Evolutionary conservation across 2,888 invertebrate genomes (phyloP).

Genomic region (Sarcophaga subvicina): DNA sequence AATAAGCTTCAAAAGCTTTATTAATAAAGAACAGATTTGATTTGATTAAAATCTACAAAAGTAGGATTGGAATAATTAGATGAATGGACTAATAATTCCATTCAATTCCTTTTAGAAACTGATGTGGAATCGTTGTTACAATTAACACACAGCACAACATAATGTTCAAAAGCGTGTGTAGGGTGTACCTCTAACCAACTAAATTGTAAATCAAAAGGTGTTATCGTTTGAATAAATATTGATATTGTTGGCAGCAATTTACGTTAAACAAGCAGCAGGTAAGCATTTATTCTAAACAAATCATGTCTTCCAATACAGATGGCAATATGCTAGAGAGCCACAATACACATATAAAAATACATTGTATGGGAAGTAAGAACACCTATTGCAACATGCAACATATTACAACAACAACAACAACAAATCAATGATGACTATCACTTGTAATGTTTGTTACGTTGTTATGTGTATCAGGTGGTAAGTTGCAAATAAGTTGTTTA

Average conservation of each 20-base stretch:
- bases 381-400: constrained; percentile 34
- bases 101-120: too few species aligned
- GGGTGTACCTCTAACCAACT: background rate
- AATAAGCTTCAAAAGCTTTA: background rate
- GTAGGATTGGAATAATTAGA: too few species aligned
- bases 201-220: constrained; percentile 79
- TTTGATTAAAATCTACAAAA: too few species aligned
- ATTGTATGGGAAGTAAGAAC: constrained; percentile 4
- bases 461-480: constrained; percentile 60
- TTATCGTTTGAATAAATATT: constrained; percentile 81
- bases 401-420: constrained; percentile 15
- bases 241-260: constrained; percentile 73
- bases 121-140: too few species aligned
- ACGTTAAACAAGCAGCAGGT: constrained; percentile 62
- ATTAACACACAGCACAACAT: too few species aligned
- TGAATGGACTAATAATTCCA: too few species aligned
- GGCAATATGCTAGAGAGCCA: background rate
- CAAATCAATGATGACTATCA: background rate
- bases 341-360: background rate
- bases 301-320: background rate
- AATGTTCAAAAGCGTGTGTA: too few species aligned
- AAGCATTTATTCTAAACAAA: constrained; percentile 56
- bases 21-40: too few species aligned
- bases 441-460: constrained; percentile 30
- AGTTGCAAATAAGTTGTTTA: constrained; percentile 65